Base-by-base conservation (phyloP, 2,113 vertebrate species). In the Donacobius atricapilla region DNA sequence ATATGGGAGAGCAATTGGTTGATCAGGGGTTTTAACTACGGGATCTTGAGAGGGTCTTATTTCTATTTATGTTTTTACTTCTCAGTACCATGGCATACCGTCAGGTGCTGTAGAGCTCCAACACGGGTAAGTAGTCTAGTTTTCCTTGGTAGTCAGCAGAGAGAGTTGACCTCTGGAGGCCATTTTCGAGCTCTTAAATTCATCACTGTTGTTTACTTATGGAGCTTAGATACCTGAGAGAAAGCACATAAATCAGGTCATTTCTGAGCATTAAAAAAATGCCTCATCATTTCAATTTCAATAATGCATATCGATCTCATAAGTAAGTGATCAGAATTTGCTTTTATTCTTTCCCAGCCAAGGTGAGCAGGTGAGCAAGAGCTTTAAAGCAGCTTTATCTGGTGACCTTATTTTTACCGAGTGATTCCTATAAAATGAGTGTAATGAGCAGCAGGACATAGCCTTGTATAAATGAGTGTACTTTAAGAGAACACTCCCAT, bases 21-120 rank as follows among this genome's bases (percentile, higher is more conserved):
- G 89, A 76, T n/a, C 33, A 39, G 53, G 27, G 44, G 15, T 79
- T 93, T 40, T 84, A 85, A 35, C 44, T 68, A 4, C 16, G 70
- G 61, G 57, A 91, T 82, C 51, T 57, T 24, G 11, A 78, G 54
- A 66, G 6, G 5, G 2, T 48, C 68, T 30, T 65, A 47, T 86
- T 93, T 84, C 73, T 91, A 27, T 96, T 93, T 83, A 35, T 69
- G 58, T 28, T 88, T 80, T 70, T 31, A 30, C 33, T 96, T 93
- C 78, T 75, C n/a, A 22, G 13, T 27, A 14, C 13, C 10, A 75
- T 28, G 15, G 17, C 35, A 44, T 51, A 28, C 51, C 0, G 0
- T 68, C 65, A 35, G 73, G 68, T 60, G 56, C 80, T 70, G 58
- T 15, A 54, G 60, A 78, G 39, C 23, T 89, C n/a, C 3, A 4